Evolutionary conservation across 37 sponge, comb jelly and placozoan species (phyloP).

Genomic region (Oopsacas minuta): DNA sequence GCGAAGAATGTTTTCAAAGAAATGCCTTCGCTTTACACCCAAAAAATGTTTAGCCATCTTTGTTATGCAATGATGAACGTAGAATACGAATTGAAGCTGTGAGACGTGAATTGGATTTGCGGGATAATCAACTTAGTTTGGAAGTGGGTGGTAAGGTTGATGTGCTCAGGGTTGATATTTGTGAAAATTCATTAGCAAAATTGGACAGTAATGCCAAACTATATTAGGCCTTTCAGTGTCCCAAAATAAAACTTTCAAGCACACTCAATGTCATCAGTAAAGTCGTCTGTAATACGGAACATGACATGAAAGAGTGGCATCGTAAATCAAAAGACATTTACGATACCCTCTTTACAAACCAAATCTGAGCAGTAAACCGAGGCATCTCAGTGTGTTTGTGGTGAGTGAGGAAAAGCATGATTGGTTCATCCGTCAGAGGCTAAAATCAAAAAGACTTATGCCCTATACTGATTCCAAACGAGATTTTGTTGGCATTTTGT

Average conservation of each 20-base stretch:
- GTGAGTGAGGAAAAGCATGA: not conserved
- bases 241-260: not conserved
- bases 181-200: not conserved
- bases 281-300: not conserved
- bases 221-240: not conserved
- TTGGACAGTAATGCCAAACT: too few relatives aligned
- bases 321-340: too few relatives aligned
- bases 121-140: not conserved
- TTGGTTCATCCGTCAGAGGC: not conserved
- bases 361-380: too few relatives aligned
- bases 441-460: not conserved
- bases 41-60: not conserved
- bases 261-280: too few relatives aligned
- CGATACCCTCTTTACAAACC: not conserved
- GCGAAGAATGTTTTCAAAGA: not conserved
- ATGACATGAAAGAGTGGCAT: too few relatives aligned
- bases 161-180: not conserved
- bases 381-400: not conserved
- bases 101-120: not conserved
- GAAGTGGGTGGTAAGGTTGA: not conserved
- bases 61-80: not conserved
- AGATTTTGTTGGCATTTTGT: not conserved
- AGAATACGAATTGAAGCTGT: too few relatives aligned
- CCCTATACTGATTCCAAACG: not conserved
- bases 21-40: not conserved